phyloP scores from a whole-genome alignment of 1,140 invertebrate genomes.

The Brachionus manjavacas region DNA sequence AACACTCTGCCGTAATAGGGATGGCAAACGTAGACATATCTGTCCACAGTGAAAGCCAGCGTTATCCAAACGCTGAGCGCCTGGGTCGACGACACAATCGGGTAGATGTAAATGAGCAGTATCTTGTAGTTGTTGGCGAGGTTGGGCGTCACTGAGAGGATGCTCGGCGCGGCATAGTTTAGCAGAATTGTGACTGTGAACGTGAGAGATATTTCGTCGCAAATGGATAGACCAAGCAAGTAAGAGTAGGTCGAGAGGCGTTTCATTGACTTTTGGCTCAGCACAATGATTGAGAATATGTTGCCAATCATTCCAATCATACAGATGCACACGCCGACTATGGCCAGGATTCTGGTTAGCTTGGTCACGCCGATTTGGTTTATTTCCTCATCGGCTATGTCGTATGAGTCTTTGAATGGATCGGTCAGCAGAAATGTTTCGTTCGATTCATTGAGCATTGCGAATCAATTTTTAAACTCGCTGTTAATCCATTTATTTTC shows the following conservation, averaged over 20 bases:
- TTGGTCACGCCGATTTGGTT: conserved; percentile 28
- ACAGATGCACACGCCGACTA: conserved; percentile 51
- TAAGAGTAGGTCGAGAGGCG: conserved; percentile 54
- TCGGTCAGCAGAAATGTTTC: neutral
- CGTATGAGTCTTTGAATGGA: neutral
- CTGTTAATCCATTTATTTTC: neutral
- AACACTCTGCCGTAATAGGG: conserved; percentile 53
- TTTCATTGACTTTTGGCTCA: conserved; percentile 50
- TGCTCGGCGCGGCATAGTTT: neutral
- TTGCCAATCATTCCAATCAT: conserved; percentile 54
- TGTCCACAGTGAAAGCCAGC: conserved; percentile 56
- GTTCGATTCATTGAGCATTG: neutral
- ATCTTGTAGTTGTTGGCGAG: conserved; percentile 20
- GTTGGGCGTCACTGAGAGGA: neutral
- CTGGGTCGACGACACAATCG: conserved; percentile 48
- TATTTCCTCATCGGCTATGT: conserved; percentile 14
- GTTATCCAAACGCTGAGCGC: conserved; percentile 58
- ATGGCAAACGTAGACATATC: conserved; percentile 58
- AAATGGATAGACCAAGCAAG: conserved; percentile 52
- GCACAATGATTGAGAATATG: conserved; percentile 52
- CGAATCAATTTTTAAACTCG: neutral
- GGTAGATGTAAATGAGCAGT: conserved; percentile 30
- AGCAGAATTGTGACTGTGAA: conserved; percentile 22
- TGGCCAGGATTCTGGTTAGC: conserved; percentile 48
- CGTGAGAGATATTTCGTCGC: conserved; percentile 46